phyloP scores from a whole-genome alignment of 2,113 vertebrate species.

The Triplophysa siluroides region DNA sequence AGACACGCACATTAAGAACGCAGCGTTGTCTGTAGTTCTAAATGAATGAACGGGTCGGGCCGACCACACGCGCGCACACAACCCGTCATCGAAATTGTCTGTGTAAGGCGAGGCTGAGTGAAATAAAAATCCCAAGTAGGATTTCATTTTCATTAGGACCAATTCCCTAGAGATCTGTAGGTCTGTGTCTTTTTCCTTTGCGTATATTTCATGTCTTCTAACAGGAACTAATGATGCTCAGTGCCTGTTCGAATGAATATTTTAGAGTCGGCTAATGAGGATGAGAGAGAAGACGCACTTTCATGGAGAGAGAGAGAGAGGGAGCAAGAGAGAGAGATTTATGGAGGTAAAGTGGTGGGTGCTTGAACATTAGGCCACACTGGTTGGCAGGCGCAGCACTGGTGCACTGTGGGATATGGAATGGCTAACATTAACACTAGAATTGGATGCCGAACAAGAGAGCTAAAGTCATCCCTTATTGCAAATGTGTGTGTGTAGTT shows the following conservation, averaged over 20 bases:
- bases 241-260: conserved; percentile 50
- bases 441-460: not conserved
- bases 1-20: not conserved
- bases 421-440: not conserved
- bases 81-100: not conserved
- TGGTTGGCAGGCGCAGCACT: conserved; percentile 7
- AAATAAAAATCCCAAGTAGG: not conserved
- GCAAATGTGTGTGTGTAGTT: too few relatives aligned
- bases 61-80: not conserved
- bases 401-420: not conserved
- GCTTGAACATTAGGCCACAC: conserved; percentile 24
- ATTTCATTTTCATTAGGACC: conserved; percentile 30
- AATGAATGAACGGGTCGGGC: conserved; percentile 20
- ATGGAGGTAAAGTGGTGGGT: conserved; percentile 18
- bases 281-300: conserved; percentile 20
- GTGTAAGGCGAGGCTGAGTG: not conserved
- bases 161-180: conserved; percentile 32
- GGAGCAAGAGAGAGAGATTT: conserved; percentile 7
- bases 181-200: conserved; percentile 19
- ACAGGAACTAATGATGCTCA: conserved; percentile 42
- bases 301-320: not conserved
- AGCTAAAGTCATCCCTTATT: not conserved
- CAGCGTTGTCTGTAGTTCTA: conserved; percentile 5
- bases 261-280: conserved; percentile 50
- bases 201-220: conserved; percentile 39